Evolutionary conservation across 2,797 vertebrate species (phyloP), one percentile per base, ranked within the genome.

Genomic region (Macroramphosus scolopax): DNA sequence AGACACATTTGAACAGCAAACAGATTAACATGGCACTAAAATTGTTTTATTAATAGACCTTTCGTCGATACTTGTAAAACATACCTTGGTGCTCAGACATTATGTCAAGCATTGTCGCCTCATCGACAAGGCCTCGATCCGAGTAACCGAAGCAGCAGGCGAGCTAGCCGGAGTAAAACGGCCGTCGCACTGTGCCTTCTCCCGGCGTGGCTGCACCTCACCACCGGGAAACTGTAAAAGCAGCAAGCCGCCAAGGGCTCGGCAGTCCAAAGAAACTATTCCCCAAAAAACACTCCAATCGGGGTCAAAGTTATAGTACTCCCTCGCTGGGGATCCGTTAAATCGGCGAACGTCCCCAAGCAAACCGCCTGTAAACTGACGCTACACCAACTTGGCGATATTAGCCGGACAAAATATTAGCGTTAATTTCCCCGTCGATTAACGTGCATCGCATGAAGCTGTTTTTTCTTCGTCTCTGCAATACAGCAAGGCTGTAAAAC

Each of bases 61-160:
- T 4, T 5, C 0, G 13, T 3, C 2, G 2, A 17, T 17, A 10
- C 2, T 3, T 10, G 1, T 13, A 1, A 43, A 46, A 75, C 81
- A 17, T 84, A 92, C 91, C 91, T 91, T 92, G 90, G 86, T 92
- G 91, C 62, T 92, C 91, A 42, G 91, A 91, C 91, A 92, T 92
- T 89, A 92, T 91, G 87, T 88, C 90, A 56, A 92, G 89, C 91
- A 92, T 92, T 90, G 90, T 92, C 88, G 85, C 87, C 87, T 80
- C 80, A 63, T 67, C 87, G 74, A 61, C 75, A 63, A 85, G 85
- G 87, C 88, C 85, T 75, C 63, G 71, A 66, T 72, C 60, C 66
- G 17, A 51, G 60, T 53, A 68, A 28, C 50, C 66, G 80, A 46
- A 79, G 78, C 78, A 71, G 77, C 74, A 65, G 72, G 68, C 70